phyloP scores from a whole-genome alignment of 2,113 vertebrate species.

The Panthera tigris region DNA sequence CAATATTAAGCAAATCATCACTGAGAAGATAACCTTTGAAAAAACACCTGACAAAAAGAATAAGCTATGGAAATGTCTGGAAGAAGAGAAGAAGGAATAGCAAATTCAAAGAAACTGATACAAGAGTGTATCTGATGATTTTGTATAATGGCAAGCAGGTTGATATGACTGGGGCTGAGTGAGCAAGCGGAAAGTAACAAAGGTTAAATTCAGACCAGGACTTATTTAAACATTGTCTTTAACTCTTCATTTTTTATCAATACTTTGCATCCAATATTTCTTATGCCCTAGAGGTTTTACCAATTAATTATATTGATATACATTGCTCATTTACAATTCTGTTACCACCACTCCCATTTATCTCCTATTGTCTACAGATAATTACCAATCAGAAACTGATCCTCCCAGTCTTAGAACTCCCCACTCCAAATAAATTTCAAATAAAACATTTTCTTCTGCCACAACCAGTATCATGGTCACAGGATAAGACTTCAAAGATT shows the following conservation, averaged over 20 bases:
- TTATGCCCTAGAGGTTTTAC: not conserved
- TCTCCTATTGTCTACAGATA: not conserved
- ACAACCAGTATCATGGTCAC: not conserved
- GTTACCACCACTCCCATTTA: not conserved
- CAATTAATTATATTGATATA: not conserved
- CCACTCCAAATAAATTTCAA: not conserved
- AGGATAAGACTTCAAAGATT: not conserved
- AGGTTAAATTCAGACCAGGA: not conserved
- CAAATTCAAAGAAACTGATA: not conserved
- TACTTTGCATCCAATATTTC: not conserved
- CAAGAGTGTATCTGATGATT: not conserved
- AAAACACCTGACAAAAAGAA: not conserved
- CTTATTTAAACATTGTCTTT: not conserved
- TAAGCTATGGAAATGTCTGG: not conserved
- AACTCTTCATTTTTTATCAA: not conserved
- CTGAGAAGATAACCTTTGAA: not conserved
- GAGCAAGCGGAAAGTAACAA: not conserved
- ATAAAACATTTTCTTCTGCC: not conserved
- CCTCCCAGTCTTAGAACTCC: not conserved
- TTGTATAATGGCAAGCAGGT: not conserved
- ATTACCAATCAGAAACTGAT: not conserved
- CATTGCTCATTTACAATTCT: not conserved
- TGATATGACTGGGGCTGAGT: fast-evolving
- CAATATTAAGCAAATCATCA: not conserved
- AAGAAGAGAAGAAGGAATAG: not conserved